These are phyloP conservation scores for Linnaemya vulpina DNA, from an alignment of 2,888 invertebrate species.

Conservation along the genomic window DNA sequence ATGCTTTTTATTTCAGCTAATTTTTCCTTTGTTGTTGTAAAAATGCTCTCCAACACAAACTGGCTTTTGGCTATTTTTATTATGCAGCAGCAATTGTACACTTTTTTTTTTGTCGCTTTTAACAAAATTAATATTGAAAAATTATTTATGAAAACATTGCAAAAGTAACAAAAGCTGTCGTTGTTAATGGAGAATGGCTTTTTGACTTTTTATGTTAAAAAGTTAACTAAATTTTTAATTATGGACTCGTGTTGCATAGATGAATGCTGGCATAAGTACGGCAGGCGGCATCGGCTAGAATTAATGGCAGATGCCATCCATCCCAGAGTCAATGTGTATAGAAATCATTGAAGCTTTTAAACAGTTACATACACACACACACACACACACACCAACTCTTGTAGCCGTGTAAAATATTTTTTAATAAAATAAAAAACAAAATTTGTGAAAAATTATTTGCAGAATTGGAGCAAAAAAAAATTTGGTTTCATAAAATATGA, in stretches of 20 bases:
- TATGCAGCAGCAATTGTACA: slow-evolving; percentile 23
- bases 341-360: slow-evolving; percentile 48
- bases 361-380: slow-evolving; percentile 33
- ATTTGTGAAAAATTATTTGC: no score
- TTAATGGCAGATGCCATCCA: slow-evolving; percentile 43
- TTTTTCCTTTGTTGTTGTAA: slow-evolving; percentile 33
- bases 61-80: slow-evolving; percentile 18
- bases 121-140: slow-evolving; percentile 4
- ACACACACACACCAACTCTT: no score
- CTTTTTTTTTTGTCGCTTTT: background rate
- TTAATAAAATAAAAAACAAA: no score
- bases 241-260: slow-evolving; percentile 2
- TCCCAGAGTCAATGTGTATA: slow-evolving; percentile 36
- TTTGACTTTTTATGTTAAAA: background rate
- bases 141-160: slow-evolving; percentile 1
- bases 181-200: slow-evolving; percentile 38
- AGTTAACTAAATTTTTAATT: slow-evolving; percentile 2
- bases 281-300: background rate
- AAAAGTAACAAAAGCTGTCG: slow-evolving; percentile 39
- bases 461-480: no score
- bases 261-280: background rate
- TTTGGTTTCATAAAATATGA: no score
- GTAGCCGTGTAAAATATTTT: no score
- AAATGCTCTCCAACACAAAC: slow-evolving; percentile 10
- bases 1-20: slow-evolving; percentile 18